Conservation (phyloP, 2,888 invertebrate species). For the Xestia rhomboidea region DNA sequence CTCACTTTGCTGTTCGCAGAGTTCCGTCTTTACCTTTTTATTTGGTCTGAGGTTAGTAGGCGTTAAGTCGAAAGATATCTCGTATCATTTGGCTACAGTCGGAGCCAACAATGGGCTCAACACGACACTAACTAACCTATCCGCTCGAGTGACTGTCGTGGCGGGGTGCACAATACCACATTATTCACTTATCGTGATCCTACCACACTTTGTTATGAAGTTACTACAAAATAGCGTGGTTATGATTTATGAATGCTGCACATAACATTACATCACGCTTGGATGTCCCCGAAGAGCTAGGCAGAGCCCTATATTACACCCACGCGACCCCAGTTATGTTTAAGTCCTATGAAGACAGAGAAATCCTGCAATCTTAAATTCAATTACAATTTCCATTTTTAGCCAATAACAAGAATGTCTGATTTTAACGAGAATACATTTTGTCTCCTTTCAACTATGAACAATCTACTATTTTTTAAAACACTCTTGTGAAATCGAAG, state of each 20-base stretch:
- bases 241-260: neutral
- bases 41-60: no score
- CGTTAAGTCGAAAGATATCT: constrained; percentile 4
- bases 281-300: neutral
- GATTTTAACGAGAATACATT: neutral
- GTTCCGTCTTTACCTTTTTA: no score
- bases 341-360: neutral
- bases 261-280: neutral
- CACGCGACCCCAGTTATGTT: neutral
- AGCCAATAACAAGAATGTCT: neutral
- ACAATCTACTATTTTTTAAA: no score
- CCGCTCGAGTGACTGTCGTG: constrained; percentile 25
- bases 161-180: constrained; percentile 61
- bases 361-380: neutral
- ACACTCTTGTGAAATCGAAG: neutral
- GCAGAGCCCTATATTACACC: neutral
- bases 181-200: constrained; percentile 52
- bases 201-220: constrained; percentile 28
- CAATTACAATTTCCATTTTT: neutral
- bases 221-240: neutral
- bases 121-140: constrained; percentile 36
- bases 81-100: constrained; percentile 17
- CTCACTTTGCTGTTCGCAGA: no score
- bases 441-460: neutral
- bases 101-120: constrained; percentile 45